phyloP scores from a whole-genome alignment of 2,797 vertebrate species.

The Lycodopsis pacificus region DNA sequence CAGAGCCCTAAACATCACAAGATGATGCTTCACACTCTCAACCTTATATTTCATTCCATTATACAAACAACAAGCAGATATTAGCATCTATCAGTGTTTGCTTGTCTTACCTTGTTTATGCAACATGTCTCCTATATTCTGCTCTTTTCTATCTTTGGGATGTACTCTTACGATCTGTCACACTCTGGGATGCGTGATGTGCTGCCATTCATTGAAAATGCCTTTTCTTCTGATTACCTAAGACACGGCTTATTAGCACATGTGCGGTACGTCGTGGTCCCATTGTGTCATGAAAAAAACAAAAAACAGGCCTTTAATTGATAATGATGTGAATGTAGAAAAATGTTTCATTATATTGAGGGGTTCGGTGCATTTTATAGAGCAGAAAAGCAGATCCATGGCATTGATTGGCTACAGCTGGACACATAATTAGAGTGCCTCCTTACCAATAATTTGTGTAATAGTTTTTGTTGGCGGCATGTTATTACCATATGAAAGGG shows the following conservation, averaged over 20 bases:
- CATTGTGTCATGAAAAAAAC: conserved; percentile 57
- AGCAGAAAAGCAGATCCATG: conserved; percentile 69
- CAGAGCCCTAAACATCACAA: conserved; percentile 37
- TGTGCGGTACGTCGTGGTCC: conserved; percentile 39
- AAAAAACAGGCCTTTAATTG: conserved; percentile 67
- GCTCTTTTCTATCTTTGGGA: conserved; percentile 19
- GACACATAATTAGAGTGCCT: conserved; percentile 85
- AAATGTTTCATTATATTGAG: conserved; percentile 67
- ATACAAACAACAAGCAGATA: conserved; percentile 43
- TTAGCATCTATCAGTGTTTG: conserved; percentile 3
- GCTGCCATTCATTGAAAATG: conserved; percentile 42
- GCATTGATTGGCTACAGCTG: conserved; percentile 82
- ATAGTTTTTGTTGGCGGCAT: conserved; percentile 87
- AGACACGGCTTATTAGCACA: conserved; percentile 65
- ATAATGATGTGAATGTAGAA: conserved; percentile 68
- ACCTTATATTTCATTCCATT: conserved; percentile 41
- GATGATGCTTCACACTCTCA: conserved; percentile 34
- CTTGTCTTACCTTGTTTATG: conserved; percentile 10
- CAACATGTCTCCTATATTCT: neutral
- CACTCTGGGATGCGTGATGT: conserved; percentile 32
- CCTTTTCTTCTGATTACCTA: conserved; percentile 51
- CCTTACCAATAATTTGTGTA: conserved; percentile 88
- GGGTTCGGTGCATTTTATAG: conserved; percentile 67
- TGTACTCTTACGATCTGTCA: conserved; percentile 7
- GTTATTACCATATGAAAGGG: conserved; percentile 90